Evolutionary conservation across 2,888 invertebrate species (phyloP).

Genomic region (Dryadula phaetusa): DNA sequence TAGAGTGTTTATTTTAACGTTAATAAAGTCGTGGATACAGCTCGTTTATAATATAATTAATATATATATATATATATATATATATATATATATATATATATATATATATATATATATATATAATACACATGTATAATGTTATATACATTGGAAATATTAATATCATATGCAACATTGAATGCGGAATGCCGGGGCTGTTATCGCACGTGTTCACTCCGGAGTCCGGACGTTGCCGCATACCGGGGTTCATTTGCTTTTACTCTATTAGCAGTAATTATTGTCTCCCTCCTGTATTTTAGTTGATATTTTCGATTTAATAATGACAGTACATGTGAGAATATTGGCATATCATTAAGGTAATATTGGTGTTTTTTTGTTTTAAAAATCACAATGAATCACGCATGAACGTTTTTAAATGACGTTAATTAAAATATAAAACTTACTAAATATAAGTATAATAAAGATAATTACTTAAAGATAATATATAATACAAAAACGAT

Average conservation of each 20-base stretch:
- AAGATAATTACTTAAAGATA: too few species aligned
- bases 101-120: not conserved
- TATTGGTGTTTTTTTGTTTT: not conserved
- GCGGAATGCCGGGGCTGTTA: slow-evolving; percentile 62
- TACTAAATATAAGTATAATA: too few species aligned
- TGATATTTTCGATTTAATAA: slow-evolving; percentile 27
- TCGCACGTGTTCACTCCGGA: slow-evolving; percentile 54
- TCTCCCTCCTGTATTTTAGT: slow-evolving; percentile 27
- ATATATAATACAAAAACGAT: too few species aligned
- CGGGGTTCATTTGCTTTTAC: slow-evolving; percentile 56
- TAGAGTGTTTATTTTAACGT: too few species aligned
- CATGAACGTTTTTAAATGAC: not conserved
- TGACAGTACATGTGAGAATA: slow-evolving; percentile 14
- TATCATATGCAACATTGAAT: slow-evolving; percentile 46
- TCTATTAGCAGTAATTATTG: slow-evolving; percentile 49
- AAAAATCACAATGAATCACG: slow-evolving; percentile 8
- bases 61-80: too few species aligned
- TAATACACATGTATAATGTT: slow-evolving; percentile 4
- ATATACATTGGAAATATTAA: slow-evolving; percentile 22
- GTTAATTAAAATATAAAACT: not conserved
- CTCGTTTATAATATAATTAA: too few species aligned
- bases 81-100: not conserved
- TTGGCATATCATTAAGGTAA: slow-evolving; percentile 4
- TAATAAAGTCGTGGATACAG: too few species aligned
- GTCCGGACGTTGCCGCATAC: slow-evolving; percentile 50